These are phyloP conservation scores for Phylloscopus whistleri DNA, from an alignment of 2,113 vertebrate genomes.

Conservation along the genomic window DNA sequence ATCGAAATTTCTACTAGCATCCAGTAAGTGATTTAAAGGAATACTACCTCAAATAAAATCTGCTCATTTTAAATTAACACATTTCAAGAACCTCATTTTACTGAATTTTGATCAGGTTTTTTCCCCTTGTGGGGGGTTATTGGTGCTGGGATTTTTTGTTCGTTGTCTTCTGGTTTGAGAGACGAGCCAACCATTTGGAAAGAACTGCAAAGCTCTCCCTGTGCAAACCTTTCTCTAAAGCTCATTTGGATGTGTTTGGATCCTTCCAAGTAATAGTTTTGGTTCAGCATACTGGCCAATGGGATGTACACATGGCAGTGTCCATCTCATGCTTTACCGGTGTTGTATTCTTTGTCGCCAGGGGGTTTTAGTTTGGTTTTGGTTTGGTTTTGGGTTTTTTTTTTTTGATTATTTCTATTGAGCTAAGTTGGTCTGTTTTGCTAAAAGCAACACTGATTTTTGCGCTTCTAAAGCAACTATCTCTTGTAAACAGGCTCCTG, in stretches of 20 bases:
- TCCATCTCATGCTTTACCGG: neutral
- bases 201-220: neutral
- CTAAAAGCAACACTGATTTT: neutral
- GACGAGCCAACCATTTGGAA: fast-evolving
- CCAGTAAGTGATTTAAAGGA: neutral
- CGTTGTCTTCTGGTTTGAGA: neutral
- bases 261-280: neutral
- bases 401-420: neutral
- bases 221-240: neutral
- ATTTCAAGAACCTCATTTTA: neutral
- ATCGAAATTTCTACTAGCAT: neutral
- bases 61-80: fast-evolving
- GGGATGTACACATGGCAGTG: fast-evolving
- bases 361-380: neutral
- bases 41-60: neutral
- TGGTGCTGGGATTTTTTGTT: neutral
- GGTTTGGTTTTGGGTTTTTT: neutral
- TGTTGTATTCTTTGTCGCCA: neutral
- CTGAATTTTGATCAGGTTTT: neutral
- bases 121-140: no score
- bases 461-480: neutral
- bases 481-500: neutral
- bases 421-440: neutral
- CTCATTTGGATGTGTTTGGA: neutral
- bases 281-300: neutral